Evolutionary conservation across 2,888 invertebrate species (phyloP).

Genomic region (Melolontha melolontha): DNA sequence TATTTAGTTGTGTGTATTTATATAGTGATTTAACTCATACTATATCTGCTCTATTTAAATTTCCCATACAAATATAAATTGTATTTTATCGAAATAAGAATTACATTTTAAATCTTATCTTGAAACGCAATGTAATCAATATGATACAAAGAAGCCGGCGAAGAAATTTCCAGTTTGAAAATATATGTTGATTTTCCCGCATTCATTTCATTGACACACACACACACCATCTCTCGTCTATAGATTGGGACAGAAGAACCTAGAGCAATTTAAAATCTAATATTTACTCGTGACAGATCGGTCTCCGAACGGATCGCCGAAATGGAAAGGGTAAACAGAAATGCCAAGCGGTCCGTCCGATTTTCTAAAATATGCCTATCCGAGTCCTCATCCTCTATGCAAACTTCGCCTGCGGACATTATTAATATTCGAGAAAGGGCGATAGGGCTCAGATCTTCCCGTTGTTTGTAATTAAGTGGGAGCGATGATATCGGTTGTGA

Average conservation of each 20-base stretch:
- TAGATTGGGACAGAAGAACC: not conserved
- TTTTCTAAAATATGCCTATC: not conserved
- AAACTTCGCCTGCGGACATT: conserved; percentile 23
- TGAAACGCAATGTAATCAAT: too few species aligned
- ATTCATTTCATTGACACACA: too few species aligned
- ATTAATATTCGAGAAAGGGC: conserved; percentile 24
- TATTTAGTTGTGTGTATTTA: too few species aligned
- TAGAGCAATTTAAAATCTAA: conserved; percentile 40
- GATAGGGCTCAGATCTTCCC: not conserved
- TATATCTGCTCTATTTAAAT: too few species aligned
- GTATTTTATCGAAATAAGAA: too few species aligned
- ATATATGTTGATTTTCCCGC: too few species aligned
- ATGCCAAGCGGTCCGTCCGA: not conserved
- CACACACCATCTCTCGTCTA: too few species aligned
- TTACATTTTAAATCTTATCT: too few species aligned
- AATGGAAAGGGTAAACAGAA: conserved; percentile 38
- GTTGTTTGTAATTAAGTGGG: conserved; percentile 33
- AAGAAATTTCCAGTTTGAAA: too few species aligned
- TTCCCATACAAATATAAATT: too few species aligned
- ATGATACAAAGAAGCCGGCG: too few species aligned
- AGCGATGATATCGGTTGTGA: conserved; percentile 1
- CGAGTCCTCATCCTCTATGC: conserved; percentile 2
- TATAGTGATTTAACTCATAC: too few species aligned
- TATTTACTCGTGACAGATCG: conserved; percentile 36
- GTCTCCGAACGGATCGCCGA: conserved; percentile 32